Evolutionary conservation across 2,888 invertebrate species (phyloP).

Genomic region (Tenodera sinensis): DNA sequence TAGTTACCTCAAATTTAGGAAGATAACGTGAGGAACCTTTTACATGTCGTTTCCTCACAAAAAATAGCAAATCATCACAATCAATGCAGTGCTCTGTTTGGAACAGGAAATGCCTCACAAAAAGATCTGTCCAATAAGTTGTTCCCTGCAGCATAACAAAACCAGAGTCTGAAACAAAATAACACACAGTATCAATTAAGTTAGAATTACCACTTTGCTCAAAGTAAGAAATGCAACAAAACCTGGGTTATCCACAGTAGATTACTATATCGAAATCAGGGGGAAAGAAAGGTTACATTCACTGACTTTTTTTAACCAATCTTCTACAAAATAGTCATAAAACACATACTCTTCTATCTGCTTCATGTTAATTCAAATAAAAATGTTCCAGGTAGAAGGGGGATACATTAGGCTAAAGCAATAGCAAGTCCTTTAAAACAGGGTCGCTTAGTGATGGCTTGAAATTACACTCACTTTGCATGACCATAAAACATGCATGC

Average conservation of each 20-base stretch:
- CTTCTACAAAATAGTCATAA: no score
- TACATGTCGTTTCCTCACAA: slow-evolving; percentile 88
- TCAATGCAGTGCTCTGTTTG: slow-evolving; percentile 85
- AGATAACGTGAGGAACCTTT: slow-evolving; percentile 82
- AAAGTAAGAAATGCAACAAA: neutral
- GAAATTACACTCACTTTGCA: no score
- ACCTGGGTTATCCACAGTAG: neutral
- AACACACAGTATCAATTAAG: neutral
- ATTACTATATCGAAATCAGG: neutral
- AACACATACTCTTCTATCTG: no score
- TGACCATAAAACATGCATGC: no score
- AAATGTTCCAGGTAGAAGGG: no score
- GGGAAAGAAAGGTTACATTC: no score
- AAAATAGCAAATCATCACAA: slow-evolving; percentile 92
- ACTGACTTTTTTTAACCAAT: no score
- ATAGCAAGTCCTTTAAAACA: no score
- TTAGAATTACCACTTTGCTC: neutral
- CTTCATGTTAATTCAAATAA: no score
- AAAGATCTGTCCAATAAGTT: slow-evolving; percentile 93
- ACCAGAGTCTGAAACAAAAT: slow-evolving; percentile 67
- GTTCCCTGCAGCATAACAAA: slow-evolving; percentile 91
- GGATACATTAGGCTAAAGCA: no score
- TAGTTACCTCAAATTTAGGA: slow-evolving; percentile 80
- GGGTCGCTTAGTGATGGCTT: no score
- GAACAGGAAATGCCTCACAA: slow-evolving; percentile 89